Conservation (phyloP, 2,797 vertebrate species). For the Esox lucius region DNA sequence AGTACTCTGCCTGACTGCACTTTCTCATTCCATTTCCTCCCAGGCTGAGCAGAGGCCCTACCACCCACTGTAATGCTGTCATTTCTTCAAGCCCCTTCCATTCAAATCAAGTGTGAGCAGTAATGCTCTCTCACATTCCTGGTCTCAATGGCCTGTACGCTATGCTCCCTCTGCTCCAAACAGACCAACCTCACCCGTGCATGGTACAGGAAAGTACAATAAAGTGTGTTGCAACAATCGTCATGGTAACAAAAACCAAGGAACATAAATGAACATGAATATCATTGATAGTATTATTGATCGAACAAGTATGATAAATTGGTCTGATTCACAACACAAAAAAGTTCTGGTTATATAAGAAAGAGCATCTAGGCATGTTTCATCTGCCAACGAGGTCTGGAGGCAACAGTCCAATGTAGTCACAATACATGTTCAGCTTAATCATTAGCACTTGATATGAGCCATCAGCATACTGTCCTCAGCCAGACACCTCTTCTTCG, state of each 20-base stretch:
- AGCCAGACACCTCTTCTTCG: constrained; percentile 27
- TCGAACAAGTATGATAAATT: not conserved
- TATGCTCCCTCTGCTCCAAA: constrained; percentile 20
- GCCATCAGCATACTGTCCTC: constrained; percentile 32
- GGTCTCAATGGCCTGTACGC: constrained; percentile 70
- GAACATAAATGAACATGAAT: not conserved
- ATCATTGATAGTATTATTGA: constrained; percentile 9
- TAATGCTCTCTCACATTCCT: constrained; percentile 76
- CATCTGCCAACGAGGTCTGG: constrained; percentile 31
- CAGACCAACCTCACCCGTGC: constrained; percentile 44
- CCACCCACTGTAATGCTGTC: constrained; percentile 75
- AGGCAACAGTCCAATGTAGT: constrained; percentile 39
- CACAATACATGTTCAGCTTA: constrained; percentile 40
- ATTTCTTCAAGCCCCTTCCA: constrained; percentile 73
- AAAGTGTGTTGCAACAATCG: constrained; percentile 41
- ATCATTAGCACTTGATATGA: constrained; percentile 54
- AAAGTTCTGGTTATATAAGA: not conserved
- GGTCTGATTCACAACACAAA: not conserved
- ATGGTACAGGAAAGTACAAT: constrained; percentile 52
- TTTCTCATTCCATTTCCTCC: constrained; percentile 79
- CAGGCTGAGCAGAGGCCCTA: constrained; percentile 66
- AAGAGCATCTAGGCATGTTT: constrained; percentile 9
- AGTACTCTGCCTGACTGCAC: constrained; percentile 77
- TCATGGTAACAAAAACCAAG: not conserved
- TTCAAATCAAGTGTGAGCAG: constrained; percentile 77